phyloP scores from a whole-genome alignment of 2,113 vertebrate genomes.

The Sardina pilchardus region DNA sequence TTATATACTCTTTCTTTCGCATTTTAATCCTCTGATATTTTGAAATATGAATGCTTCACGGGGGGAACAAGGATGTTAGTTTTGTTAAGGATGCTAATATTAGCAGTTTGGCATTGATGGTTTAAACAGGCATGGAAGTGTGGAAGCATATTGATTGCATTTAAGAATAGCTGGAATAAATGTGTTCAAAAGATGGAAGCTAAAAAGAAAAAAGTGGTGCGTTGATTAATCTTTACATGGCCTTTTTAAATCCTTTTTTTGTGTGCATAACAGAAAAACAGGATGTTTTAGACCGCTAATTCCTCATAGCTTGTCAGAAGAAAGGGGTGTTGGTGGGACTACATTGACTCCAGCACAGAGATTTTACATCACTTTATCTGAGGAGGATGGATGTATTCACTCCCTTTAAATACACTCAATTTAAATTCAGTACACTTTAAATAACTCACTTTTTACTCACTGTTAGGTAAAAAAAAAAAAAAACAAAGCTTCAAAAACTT shows the following conservation, averaged over 20 bases:
- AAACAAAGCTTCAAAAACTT: not conserved
- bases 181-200: not conserved
- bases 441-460: not conserved
- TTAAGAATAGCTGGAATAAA: conserved; percentile 17
- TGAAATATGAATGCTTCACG: conserved; percentile 67
- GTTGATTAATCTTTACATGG: conserved; percentile 16
- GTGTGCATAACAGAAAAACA: not conserved
- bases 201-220: not conserved
- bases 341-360: not conserved
- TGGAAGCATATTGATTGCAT: conserved; percentile 66
- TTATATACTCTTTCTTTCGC: conserved; percentile 79
- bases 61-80: conserved; percentile 76
- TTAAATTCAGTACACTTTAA: not conserved
- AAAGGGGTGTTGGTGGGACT: not conserved
- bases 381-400: not conserved
- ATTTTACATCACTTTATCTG: not conserved
- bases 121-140: conserved; percentile 57
- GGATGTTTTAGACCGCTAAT: not conserved
- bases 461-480: not conserved
- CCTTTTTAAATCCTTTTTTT: conserved; percentile 2
- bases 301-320: not conserved
- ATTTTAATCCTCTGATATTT: conserved; percentile 80
- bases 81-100: conserved; percentile 79
- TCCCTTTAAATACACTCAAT: not conserved
- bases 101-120: conserved; percentile 71